Evolutionary conservation across 2,888 invertebrate species (phyloP).

Genomic region (Lacanobia oleracea): DNA sequence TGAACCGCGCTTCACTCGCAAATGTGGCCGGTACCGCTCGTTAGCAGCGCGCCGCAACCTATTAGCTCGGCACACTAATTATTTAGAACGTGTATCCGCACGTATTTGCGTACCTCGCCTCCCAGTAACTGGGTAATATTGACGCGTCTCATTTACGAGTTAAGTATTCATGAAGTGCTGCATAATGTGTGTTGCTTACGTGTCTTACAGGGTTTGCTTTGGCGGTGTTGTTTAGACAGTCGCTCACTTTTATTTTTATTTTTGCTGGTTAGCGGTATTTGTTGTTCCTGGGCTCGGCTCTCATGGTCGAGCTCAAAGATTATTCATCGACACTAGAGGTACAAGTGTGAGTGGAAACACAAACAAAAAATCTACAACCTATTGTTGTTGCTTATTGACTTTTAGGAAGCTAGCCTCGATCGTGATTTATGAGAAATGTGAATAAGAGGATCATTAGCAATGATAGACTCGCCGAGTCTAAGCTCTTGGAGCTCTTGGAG

Average conservation of each 20-base stretch:
- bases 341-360: no score
- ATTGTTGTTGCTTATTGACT: no score
- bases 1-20: constrained; percentile 59
- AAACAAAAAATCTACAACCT: no score
- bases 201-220: constrained; percentile 5
- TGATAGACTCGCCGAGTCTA: no score
- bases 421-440: no score
- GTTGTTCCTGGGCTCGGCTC: no score
- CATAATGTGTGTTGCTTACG: constrained; percentile 40
- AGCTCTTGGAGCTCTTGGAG: no score
- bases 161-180: constrained; percentile 54
- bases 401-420: no score
- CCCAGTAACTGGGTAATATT: constrained; percentile 47
- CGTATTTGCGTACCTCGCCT: constrained; percentile 54
- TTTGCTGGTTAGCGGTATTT: background rate
- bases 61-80: constrained; percentile 57
- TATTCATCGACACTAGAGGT: no score
- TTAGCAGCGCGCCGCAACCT: constrained; percentile 59
- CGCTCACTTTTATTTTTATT: background rate
- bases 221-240: background rate
- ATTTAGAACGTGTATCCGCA: constrained; percentile 54
- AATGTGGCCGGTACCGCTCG: constrained; percentile 60
- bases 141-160: constrained; percentile 57
- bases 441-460: no score
- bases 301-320: no score